phyloP scores from a whole-genome alignment of 2,797 vertebrate species.

The Ctenopoma kingsleyae region DNA sequence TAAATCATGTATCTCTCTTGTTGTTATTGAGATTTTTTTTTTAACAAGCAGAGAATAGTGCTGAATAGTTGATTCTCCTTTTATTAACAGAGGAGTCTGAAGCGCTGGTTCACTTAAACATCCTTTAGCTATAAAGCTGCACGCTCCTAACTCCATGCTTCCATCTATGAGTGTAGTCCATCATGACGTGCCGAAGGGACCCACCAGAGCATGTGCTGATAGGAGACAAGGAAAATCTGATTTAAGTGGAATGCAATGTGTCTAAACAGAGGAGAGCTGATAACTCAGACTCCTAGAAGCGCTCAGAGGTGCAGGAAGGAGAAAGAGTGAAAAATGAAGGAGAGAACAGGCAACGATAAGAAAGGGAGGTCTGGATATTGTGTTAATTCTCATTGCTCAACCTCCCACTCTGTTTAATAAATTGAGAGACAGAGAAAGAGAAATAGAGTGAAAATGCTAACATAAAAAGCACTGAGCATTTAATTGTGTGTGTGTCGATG shows the following conservation, averaged over 20 bases:
- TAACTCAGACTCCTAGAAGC: conserved; percentile 44
- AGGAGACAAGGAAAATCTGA: conserved; percentile 47
- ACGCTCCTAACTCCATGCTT: neutral
- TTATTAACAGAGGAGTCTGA: neutral
- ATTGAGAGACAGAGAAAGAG: conserved; percentile 22
- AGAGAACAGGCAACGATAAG: conserved; percentile 58
- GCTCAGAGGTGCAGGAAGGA: conserved; percentile 27
- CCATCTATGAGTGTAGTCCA: neutral
- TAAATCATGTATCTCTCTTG: neutral
- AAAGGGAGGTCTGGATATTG: conserved; percentile 55
- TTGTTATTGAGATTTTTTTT: neutral
- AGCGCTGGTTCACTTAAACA: conserved; percentile 11
- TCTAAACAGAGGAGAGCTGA: conserved; percentile 38
- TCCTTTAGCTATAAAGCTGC: no score
- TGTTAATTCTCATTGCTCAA: conserved; percentile 55
- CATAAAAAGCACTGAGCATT: conserved; percentile 3
- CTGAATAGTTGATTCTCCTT: neutral
- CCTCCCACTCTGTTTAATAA: conserved; percentile 55
- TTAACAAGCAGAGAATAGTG: neutral
- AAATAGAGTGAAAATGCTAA: conserved; percentile 40
- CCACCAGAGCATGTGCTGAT: conserved; percentile 24
- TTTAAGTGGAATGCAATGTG: conserved; percentile 49
- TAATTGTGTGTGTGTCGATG: conserved; percentile 27
- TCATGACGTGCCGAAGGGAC: conserved; percentile 22
- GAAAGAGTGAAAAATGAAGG: conserved; percentile 29